A percentile compares a stretch with the other conserved stretches of the same genome.
phyloP scores from a whole-genome alignment of 2,797 vertebrate genomes.

The Sebastes glaucus region DNA sequence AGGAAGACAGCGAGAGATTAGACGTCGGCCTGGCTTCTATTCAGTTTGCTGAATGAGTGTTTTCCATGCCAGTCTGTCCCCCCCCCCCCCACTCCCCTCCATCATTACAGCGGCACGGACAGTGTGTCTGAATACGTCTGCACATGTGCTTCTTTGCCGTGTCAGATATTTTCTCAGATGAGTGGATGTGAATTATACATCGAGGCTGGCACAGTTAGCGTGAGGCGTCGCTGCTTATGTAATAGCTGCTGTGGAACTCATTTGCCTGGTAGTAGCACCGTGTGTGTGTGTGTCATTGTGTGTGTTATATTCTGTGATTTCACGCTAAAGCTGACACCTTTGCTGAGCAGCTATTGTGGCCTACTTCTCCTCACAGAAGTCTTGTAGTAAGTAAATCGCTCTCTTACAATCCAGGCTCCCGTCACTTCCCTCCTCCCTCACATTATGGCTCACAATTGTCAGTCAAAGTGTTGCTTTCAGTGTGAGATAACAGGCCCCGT shows the following conservation, averaged over 20 bases:
- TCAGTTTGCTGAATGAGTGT: constrained; percentile 78
- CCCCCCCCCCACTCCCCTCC: neutral
- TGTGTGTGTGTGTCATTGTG: constrained; percentile 19
- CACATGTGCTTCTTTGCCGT: constrained; percentile 60
- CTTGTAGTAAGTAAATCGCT: constrained; percentile 14
- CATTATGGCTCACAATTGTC: constrained; percentile 49
- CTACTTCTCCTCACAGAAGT: constrained; percentile 35
- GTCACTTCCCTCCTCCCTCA: constrained; percentile 7
- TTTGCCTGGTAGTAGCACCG: constrained; percentile 60
- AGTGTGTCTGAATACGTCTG: constrained; percentile 55
- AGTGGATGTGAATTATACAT: constrained; percentile 77
- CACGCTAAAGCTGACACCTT: constrained; percentile 34
- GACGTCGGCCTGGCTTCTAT: constrained; percentile 65
- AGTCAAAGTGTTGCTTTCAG: constrained; percentile 60
- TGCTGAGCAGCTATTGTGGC: constrained; percentile 20
- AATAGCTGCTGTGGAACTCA: constrained; percentile 78
- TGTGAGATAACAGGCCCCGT: constrained; percentile 58
- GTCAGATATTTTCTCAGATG: constrained; percentile 70
- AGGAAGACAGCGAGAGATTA: constrained; percentile 60
- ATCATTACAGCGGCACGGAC: constrained; percentile 53
- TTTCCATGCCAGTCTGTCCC: constrained; percentile 50
- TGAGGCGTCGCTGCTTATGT: constrained; percentile 76
- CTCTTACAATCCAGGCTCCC: constrained; percentile 7
- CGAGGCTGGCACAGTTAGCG: constrained; percentile 71
- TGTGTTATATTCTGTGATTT: constrained; percentile 36